Evolutionary conservation across 2,113 vertebrate genomes (phyloP).

Genomic region (Istiophorus platypterus): DNA sequence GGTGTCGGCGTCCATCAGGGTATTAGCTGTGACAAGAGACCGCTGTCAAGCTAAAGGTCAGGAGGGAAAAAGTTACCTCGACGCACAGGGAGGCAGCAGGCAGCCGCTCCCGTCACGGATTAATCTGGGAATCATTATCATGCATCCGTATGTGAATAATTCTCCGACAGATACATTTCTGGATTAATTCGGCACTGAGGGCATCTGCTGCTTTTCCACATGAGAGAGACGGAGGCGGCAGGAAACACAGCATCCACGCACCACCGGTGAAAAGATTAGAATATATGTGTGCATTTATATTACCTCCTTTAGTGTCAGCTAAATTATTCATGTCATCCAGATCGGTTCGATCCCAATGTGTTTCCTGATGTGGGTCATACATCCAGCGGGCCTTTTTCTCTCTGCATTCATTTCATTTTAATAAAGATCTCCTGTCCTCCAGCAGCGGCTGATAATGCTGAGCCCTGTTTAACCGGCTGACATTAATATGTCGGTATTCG

Average conservation of each 20-base stretch:
- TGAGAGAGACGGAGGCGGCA: conserved; percentile 51
- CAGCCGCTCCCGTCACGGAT: conserved; percentile 60
- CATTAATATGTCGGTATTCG: conserved; percentile 66
- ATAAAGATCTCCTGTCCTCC: conserved; percentile 71
- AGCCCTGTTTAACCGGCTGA: conserved; percentile 33
- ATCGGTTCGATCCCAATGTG: conserved; percentile 79
- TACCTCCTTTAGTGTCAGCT: conserved; percentile 86
- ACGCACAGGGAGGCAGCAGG: conserved; percentile 28
- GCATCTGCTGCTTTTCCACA: conserved; percentile 61
- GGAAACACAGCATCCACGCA: conserved; percentile 72
- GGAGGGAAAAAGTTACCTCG: conserved; percentile 36
- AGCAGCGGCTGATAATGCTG: neutral
- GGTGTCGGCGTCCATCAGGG: conserved; percentile 58
- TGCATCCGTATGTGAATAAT: conserved; percentile 81
- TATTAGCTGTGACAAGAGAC: conserved; percentile 58
- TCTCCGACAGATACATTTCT: conserved; percentile 75
- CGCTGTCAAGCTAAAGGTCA: conserved; percentile 77
- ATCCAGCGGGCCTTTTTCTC: conserved; percentile 66
- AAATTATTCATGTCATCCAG: conserved; percentile 87
- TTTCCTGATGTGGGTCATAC: conserved; percentile 71
- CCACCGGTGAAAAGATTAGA: conserved; percentile 80
- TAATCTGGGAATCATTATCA: conserved; percentile 84
- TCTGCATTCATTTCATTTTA: conserved; percentile 81
- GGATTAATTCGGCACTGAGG: conserved; percentile 80
- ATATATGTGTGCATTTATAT: conserved; percentile 89